Percentiles rank a stretch among this genome's conserved stretches.
phyloP scores from a whole-genome alignment of 2,797 vertebrate genomes.

The Clarias laeviceps region DNA sequence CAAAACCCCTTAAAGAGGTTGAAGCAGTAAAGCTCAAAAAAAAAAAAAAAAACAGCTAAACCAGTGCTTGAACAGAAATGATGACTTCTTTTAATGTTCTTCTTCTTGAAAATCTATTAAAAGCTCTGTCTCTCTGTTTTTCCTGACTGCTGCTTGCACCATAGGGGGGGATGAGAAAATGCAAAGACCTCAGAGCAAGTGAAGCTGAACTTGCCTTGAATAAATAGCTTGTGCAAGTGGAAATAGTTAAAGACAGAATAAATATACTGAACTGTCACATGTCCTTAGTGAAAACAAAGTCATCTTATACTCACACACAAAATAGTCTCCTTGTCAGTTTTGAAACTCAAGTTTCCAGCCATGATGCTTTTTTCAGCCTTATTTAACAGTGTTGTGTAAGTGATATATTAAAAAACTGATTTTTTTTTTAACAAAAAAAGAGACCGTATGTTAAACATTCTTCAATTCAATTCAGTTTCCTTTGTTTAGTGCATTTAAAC shows the following conservation, averaged over 20 bases:
- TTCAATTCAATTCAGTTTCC: too few species aligned
- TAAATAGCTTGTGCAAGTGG: constrained; percentile 51
- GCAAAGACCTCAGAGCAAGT: constrained; percentile 39
- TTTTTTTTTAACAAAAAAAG: too few species aligned
- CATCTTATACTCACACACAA: constrained; percentile 6
- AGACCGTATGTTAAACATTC: too few species aligned
- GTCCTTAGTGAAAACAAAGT: constrained; percentile 46
- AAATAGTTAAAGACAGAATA: constrained; percentile 46
- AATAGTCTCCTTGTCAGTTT: constrained; percentile 21
- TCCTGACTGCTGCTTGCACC: constrained; percentile 48
- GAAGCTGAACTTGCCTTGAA: constrained; percentile 52
- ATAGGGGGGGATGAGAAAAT: constrained; percentile 59
- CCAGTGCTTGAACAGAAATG: constrained; percentile 63
- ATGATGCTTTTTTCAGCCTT: not conserved
- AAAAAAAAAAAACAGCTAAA: constrained; percentile 64
- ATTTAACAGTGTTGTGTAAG: not conserved
- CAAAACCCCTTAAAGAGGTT: constrained; percentile 50
- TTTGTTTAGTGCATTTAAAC: too few species aligned
- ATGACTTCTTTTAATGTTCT: constrained; percentile 67
- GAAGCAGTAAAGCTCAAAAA: not conserved
- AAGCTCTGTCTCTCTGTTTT: constrained; percentile 37
- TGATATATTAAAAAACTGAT: not conserved
- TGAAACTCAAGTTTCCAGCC: not conserved
- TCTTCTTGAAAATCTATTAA: constrained; percentile 72
- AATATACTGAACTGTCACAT: constrained; percentile 39